Conservation (phyloP, 2,113 vertebrate species). For the Eonycteris spelaea region DNA sequence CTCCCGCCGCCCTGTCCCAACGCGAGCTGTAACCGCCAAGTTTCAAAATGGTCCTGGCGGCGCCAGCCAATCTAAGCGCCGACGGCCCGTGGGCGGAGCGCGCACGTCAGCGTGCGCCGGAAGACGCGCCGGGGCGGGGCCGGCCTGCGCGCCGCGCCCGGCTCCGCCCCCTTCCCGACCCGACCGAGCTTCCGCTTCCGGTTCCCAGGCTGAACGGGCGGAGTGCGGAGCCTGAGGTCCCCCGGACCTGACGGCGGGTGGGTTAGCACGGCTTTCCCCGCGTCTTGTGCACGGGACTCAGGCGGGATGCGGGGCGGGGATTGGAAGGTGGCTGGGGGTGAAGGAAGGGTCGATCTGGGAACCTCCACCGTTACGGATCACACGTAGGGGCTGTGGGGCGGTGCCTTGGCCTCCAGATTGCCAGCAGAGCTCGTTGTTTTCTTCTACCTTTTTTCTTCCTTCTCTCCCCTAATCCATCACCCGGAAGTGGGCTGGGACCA, state of each 20-base stretch:
- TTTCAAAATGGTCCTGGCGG: slow-evolving; percentile 64
- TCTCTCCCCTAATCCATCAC: neutral
- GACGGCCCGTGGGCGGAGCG: rapidly evolving
- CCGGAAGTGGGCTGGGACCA: neutral
- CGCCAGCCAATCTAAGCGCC: slow-evolving; percentile 53
- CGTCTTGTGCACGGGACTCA: neutral
- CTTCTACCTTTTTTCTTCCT: neutral
- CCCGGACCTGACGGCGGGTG: neutral
- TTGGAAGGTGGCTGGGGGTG: neutral
- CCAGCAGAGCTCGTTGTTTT: slow-evolving; percentile 10
- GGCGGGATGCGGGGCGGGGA: neutral
- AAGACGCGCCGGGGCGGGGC: neutral
- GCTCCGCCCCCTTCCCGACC: neutral
- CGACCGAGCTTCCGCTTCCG: slow-evolving; percentile 40
- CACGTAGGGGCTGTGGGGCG: neutral
- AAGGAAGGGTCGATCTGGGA: neutral
- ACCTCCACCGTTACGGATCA: neutral
- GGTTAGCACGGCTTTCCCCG: neutral
- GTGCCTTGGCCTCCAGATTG: neutral
- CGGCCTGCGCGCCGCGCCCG: rapidly evolving
- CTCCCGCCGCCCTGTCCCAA: neutral
- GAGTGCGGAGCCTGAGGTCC: rapidly evolving
- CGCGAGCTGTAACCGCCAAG: slow-evolving; percentile 62
- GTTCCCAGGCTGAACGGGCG: neutral
- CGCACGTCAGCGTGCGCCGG: neutral